Base-by-base conservation (phyloP, 2,113 vertebrate species). In the Oreamnos americanus region DNA sequence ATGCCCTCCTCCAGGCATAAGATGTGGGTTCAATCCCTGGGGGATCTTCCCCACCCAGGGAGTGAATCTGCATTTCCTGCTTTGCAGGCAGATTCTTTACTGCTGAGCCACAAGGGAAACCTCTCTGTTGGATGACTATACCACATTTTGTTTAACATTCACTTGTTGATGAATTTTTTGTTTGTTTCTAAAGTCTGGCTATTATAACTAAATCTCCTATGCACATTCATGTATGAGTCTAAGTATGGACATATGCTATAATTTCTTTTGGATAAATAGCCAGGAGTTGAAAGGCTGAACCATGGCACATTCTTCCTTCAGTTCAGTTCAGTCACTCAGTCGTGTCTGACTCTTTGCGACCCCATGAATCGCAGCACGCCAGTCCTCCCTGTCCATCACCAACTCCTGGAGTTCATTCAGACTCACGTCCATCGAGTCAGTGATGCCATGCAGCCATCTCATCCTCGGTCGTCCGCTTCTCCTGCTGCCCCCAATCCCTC, bases 111-210 rank as follows among this genome's bases (percentile, higher is more conserved):
- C 62, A 33, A n/a, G 62, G 62, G 62, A 67, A 67, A 67, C 62
- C 33, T 67, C 62, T 67, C 13, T 62, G 16, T 89, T 82, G 19
- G 92, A 19, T 91, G 53, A 23, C 19, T 57, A 9, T 94, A 45
- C 2, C 39, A 93, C 19, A 87, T 1, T 76, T 94, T 84, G 51
- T 79, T 82, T 94, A 78, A 16, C 25, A 43, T 33, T 91, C 6
- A 78, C 39, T 19, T 95, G 13, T 90, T 93, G 43, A 33, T 51
- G 26, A 85, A 49, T 85, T 86, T 95, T 87, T 92, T 47, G 39
- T 87, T 92, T 47, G 39, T 47, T 95, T 90, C 53, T 91, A 74
- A 94, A 83, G 86, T 95, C 94, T 78, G 47, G 11, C 49, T 96
- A 13, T 93, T 91, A 79, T 8, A 81, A 86, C 19, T 82, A 97